Evolutionary conservation across 1,140 invertebrate genomes (phyloP).

Genomic region (Proctacanthus coquilletti): DNA sequence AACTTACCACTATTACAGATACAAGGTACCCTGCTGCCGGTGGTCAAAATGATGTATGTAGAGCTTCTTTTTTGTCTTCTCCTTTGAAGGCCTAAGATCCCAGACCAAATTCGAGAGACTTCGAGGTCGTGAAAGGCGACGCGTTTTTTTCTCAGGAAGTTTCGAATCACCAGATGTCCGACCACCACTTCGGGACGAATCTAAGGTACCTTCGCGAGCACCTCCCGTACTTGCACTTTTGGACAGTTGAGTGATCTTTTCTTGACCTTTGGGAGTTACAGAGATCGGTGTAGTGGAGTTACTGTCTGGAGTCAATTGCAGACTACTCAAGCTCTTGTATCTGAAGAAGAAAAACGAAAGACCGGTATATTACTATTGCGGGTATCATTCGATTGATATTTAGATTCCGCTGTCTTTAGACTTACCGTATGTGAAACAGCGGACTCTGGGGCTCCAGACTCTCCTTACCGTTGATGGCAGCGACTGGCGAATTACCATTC

Average conservation of each 20-base stretch:
- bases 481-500: slow-evolving; percentile 13
- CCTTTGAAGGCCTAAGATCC: slow-evolving; percentile 49
- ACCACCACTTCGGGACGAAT: slow-evolving; percentile 76
- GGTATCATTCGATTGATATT: no score
- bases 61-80: slow-evolving; percentile 38
- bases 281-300: slow-evolving; percentile 22
- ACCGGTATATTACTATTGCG: no score
- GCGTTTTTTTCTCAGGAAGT: slow-evolving; percentile 63
- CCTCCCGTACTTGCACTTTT: slow-evolving; percentile 9
- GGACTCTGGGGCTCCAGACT: slow-evolving; percentile 26
- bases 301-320: slow-evolving; percentile 27
- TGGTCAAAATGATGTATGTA: slow-evolving; percentile 30
- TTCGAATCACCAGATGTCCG: slow-evolving; percentile 73
- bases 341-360: slow-evolving; percentile 9
- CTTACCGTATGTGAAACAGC: slow-evolving; percentile 29
- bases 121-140: slow-evolving; percentile 57
- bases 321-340: slow-evolving; percentile 29
- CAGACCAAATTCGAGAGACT: slow-evolving; percentile 77
- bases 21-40: slow-evolving; percentile 29
- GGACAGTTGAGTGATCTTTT: slow-evolving; percentile 7
- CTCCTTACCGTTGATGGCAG: slow-evolving; percentile 8
- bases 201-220: slow-evolving; percentile 52
- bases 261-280: slow-evolving; percentile 21
- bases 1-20: slow-evolving; percentile 15
- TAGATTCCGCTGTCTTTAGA: no score